Percentiles rank a stretch among this genome's conserved stretches.
Evolutionary conservation across 1,140 invertebrate genomes (phyloP).

Genomic region (Maconellicoccus hirsutus): DNA sequence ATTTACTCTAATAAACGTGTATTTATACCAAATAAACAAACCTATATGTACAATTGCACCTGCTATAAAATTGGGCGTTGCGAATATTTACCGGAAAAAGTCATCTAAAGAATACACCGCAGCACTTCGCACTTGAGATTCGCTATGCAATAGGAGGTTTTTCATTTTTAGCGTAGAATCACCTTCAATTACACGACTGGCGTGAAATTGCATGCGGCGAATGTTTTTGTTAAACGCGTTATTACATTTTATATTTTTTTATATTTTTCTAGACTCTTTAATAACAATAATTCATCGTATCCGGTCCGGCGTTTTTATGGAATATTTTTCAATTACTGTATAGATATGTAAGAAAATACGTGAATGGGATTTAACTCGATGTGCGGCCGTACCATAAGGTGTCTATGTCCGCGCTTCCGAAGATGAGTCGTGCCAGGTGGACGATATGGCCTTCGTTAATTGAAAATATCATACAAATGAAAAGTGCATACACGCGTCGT

Average conservation of each 20-base stretch:
- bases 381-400: neutral
- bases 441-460: neutral
- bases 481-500: neutral
- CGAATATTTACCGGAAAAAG: too few species aligned
- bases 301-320: neutral
- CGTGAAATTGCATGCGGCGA: conserved; percentile 6
- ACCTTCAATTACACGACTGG: neutral
- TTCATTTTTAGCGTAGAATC: neutral
- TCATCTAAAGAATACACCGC: neutral
- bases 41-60: too few species aligned
- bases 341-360: neutral
- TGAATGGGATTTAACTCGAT: neutral
- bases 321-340: conserved; percentile 1
- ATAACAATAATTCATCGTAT: conserved; percentile 9
- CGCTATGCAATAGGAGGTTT: neutral
- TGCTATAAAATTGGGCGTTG: too few species aligned
- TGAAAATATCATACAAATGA: neutral
- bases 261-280: neutral
- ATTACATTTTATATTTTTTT: conserved; percentile 7
- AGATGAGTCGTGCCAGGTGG: neutral
- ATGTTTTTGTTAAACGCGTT: conserved; percentile 5
- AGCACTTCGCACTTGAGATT: neutral
- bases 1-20: too few species aligned
- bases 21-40: too few species aligned
- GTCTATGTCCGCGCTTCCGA: neutral